These are phyloP conservation scores for Cromileptes altivelis DNA, from an alignment of 2,113 vertebrate genomes.

Conservation along the genomic window DNA sequence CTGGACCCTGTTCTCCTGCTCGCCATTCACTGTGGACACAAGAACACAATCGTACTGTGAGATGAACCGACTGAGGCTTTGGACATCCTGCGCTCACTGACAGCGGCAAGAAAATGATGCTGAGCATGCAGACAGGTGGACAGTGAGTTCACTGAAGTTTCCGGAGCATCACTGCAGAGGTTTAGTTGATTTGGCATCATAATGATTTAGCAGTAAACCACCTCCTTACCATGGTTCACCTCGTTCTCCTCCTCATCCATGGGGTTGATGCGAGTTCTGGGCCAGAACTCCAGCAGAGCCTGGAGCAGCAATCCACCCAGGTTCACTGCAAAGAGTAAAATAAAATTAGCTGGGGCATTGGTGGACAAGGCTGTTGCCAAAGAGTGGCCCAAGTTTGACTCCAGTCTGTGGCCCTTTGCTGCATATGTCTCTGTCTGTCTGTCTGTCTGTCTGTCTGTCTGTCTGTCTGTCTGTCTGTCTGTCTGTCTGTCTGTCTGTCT, in stretches of 20 bases:
- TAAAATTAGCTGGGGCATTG: neutral
- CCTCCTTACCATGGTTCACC: slow-evolving; percentile 88
- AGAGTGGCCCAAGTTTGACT: no score
- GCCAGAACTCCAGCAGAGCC: slow-evolving; percentile 97
- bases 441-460: no score
- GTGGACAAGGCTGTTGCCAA: no score
- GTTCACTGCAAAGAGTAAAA: slow-evolving; percentile 87
- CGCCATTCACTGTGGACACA: slow-evolving; percentile 90
- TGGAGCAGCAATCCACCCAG: slow-evolving; percentile 96
- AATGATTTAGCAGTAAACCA: neutral
- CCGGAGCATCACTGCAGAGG: neutral
- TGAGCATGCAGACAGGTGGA: neutral
- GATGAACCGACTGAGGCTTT: neutral
- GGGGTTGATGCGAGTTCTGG: slow-evolving; percentile 95
- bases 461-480: no score
- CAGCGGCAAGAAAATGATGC: neutral
- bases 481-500: no score
- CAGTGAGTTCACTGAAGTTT: neutral
- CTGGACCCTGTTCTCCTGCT: slow-evolving; percentile 95
- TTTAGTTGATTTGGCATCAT: neutral
- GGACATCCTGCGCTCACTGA: neutral
- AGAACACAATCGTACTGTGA: neutral
- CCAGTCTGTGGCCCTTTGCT: no score
- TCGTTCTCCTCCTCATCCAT: slow-evolving; percentile 99
- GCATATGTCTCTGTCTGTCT: no score